Evolutionary conservation across 1,140 invertebrate species (phyloP).

Genomic region (Bombus balteatus): DNA sequence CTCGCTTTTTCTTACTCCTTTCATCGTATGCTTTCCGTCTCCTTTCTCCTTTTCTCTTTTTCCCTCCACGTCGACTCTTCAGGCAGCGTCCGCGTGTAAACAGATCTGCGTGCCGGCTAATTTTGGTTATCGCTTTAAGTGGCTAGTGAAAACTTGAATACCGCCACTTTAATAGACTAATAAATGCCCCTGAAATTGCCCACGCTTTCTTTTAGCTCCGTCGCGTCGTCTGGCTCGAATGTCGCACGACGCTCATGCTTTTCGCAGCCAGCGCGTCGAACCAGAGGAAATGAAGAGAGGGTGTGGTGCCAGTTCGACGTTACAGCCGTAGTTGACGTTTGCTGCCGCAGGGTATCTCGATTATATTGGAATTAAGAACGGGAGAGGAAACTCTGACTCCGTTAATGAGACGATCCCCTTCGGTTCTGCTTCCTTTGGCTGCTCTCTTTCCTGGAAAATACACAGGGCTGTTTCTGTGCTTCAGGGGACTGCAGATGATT

Average conservation of each 20-base stretch:
- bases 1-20: not conserved
- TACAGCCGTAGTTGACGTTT: not conserved
- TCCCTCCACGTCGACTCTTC: not conserved
- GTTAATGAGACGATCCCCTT: conserved; percentile 15
- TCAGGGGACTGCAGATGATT: not conserved
- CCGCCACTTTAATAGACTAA: conserved; percentile 1
- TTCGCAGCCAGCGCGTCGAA: not conserved
- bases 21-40: not conserved
- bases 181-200: conserved; percentile 5
- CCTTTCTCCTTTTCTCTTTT: not conserved
- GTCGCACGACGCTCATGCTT: too few relatives aligned
- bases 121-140: conserved; percentile 47
- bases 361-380: conserved; percentile 9
- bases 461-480: not conserved
- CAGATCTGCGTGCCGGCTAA: conserved; percentile 64
- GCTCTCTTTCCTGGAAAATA: not conserved
- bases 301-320: not conserved
- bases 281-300: not conserved
- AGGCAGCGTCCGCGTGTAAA: conserved; percentile 47
- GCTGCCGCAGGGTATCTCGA: conserved; percentile 2
- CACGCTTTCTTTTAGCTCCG: not conserved
- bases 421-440: not conserved
- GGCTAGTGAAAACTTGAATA: not conserved
- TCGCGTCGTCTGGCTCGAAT: not conserved
- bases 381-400: not conserved